phyloP scores from a whole-genome alignment of 2,113 vertebrate species.

The Grammomys surdaster region DNA sequence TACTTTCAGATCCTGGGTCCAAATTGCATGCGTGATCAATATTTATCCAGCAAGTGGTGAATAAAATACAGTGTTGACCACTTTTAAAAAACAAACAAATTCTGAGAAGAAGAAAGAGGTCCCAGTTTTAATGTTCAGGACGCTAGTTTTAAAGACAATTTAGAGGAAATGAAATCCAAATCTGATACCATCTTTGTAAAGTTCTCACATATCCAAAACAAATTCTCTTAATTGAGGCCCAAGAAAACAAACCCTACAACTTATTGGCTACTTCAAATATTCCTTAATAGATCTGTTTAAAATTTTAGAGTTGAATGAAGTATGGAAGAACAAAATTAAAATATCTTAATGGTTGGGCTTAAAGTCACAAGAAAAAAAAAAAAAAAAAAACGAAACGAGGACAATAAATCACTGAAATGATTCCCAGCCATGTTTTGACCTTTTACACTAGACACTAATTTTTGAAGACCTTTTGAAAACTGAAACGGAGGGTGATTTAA shows the following conservation, averaged over 20 bases:
- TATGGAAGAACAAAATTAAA: slow-evolving; percentile 59
- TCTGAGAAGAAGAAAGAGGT: slow-evolving; percentile 23
- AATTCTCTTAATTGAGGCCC: neutral
- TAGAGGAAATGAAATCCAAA: slow-evolving; percentile 54
- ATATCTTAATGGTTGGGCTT: slow-evolving; percentile 68
- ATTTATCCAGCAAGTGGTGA: slow-evolving; percentile 50
- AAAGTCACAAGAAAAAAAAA: slow-evolving; percentile 34
- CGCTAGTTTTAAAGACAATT: slow-evolving; percentile 46
- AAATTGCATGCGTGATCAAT: slow-evolving; percentile 59
- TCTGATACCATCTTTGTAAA: neutral
- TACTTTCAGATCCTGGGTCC: neutral
- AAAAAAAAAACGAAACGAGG: neutral
- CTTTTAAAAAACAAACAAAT: neutral
- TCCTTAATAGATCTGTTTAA: neutral
- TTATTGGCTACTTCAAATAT: slow-evolving; percentile 47
- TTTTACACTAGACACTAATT: slow-evolving; percentile 78
- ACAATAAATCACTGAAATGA: slow-evolving; percentile 75
- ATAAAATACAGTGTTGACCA: neutral
- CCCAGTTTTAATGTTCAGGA: slow-evolving; percentile 30
- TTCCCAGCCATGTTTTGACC: slow-evolving; percentile 73
- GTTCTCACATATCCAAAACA: neutral
- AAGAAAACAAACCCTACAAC: neutral
- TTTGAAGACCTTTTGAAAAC: slow-evolving; percentile 82
- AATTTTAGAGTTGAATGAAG: slow-evolving; percentile 16
- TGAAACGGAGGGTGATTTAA: slow-evolving; percentile 74